phyloP scores from a whole-genome alignment of 1,140 invertebrate species.

The Lamellibrachia luymesi region DNA sequence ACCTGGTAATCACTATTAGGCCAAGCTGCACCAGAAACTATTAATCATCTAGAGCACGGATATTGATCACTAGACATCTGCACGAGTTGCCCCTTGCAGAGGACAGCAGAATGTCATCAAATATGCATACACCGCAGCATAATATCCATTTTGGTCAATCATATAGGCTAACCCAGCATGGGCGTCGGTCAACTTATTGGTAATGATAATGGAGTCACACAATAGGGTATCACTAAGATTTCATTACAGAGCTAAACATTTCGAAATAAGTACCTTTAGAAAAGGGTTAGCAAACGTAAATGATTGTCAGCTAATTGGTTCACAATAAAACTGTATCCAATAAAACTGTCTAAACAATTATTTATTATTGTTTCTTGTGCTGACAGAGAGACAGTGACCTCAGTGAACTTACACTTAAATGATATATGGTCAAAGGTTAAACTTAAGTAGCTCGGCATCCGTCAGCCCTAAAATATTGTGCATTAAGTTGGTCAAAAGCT shows the following conservation, averaged over 20 bases:
- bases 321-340: neutral
- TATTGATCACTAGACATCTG: neutral
- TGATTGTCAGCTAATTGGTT: neutral
- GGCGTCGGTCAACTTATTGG: neutral
- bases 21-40: neutral
- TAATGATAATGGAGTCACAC: neutral
- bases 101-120: neutral
- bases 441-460: too few species aligned
- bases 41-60: neutral
- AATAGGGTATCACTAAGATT: neutral
- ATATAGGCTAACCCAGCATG: neutral
- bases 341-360: neutral
- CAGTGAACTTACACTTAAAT: too few species aligned
- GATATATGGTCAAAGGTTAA: too few species aligned
- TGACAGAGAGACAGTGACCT: neutral
- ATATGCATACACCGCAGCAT: neutral
- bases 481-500: too few species aligned
- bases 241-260: neutral
- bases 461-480: too few species aligned
- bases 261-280: neutral
- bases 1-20: neutral
- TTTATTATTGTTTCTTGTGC: neutral
- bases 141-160: neutral
- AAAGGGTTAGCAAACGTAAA: neutral
- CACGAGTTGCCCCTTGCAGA: neutral